Percentiles rank a stretch among this genome's conserved stretches.
Conservation (phyloP, 1,140 invertebrate genomes). For the Nasonia giraulti region DNA sequence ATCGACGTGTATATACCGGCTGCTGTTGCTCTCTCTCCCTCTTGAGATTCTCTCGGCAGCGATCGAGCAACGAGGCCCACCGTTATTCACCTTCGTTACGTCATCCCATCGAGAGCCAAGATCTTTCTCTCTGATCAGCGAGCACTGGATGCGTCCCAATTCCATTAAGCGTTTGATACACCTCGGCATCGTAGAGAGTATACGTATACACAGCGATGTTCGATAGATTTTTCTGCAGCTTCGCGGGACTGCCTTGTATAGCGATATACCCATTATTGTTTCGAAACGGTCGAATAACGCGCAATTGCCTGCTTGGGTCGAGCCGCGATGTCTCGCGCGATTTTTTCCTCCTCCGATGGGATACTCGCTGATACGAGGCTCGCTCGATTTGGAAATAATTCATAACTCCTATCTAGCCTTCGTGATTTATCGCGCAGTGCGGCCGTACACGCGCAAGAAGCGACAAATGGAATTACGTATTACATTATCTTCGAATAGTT, state of each 20-base stretch:
- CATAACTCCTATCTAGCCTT: too few relatives aligned
- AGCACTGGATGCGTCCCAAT: neutral
- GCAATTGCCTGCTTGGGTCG: neutral
- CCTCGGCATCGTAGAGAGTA: neutral
- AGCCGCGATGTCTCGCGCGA: neutral
- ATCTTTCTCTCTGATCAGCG: neutral
- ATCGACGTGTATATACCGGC: constrained; percentile 8
- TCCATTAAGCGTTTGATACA: constrained; percentile 2
- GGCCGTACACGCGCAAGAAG: neutral
- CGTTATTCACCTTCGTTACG: constrained; percentile 22
- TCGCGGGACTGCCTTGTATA: neutral
- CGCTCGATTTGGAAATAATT: too few relatives aligned
- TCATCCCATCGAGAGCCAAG: constrained; percentile 22
- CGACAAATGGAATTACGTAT: neutral
- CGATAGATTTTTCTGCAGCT: neutral
- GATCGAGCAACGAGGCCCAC: neutral
- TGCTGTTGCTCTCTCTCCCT: too few relatives aligned
- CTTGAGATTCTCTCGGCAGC: neutral
- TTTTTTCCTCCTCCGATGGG: neutral
- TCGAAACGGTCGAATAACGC: constrained; percentile 6
- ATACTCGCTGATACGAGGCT: too few relatives aligned
- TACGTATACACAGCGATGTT: constrained; percentile 3
- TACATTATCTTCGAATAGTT: too few relatives aligned
- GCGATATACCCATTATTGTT: constrained; percentile 18
- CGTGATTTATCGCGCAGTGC: too few relatives aligned